A percentile compares a stretch with the other conserved stretches of the same genome.
These are phyloP conservation scores for Odontothrips loti DNA, from an alignment of 2,888 invertebrate genomes.

Conservation along the genomic window DNA sequence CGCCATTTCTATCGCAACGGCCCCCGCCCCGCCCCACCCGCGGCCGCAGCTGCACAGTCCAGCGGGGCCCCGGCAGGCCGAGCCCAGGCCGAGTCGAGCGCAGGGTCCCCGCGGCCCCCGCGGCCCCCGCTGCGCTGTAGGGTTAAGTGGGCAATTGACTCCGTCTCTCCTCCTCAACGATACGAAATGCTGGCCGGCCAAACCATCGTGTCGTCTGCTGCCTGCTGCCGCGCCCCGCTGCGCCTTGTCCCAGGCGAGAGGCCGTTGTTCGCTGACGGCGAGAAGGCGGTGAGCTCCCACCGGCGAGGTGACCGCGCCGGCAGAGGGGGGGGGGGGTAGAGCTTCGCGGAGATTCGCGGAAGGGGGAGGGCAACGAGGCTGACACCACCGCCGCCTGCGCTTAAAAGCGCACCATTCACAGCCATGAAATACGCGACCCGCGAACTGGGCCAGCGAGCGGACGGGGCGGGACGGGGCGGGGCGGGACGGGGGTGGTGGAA, in stretches of 20 bases:
- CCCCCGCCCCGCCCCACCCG: background rate
- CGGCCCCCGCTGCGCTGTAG: background rate
- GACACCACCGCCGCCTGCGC: background rate
- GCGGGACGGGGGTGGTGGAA: background rate
- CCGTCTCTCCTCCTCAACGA: constrained; percentile 1
- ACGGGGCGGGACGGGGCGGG: background rate
- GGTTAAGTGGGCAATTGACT: constrained; percentile 24
- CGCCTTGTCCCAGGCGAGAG: background rate
- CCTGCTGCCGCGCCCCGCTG: background rate
- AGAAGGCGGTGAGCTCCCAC: too few species aligned
- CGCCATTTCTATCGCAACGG: background rate
- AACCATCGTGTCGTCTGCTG: background rate
- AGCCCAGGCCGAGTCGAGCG: background rate
- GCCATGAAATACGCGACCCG: background rate
- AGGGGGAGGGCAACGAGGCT: background rate
- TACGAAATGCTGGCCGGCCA: background rate
- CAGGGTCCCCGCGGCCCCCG: background rate
- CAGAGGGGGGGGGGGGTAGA: background rate
- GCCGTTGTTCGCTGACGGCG: too few species aligned
- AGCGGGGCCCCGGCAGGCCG: background rate
- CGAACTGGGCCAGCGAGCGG: background rate
- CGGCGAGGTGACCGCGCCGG: background rate
- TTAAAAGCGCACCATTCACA: background rate
- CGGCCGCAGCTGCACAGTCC: background rate
- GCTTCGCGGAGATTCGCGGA: background rate